Conservation (phyloP, 30 jellyfish, hydroid and myxozoan genomes). For the Hydra vulgaris region DNA sequence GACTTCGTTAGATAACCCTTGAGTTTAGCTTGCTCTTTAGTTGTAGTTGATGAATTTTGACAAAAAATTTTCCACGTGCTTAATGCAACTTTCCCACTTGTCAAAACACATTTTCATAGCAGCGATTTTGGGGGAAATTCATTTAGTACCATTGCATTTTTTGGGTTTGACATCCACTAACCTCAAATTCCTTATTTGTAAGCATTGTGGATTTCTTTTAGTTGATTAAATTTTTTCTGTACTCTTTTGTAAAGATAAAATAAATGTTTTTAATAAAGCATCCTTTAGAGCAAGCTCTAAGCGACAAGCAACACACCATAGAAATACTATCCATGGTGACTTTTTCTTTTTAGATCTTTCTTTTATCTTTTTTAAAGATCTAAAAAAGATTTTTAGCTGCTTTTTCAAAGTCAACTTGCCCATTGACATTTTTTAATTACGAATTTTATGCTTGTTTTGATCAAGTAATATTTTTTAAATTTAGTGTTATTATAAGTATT, state of each 20-base stretch:
- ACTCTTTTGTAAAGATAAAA: slow-evolving; percentile 11
- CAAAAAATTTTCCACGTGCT: not conserved
- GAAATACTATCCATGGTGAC: slow-evolving; percentile 16
- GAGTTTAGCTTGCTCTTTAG: not conserved
- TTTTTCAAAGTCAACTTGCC: no score
- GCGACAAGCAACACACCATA: slow-evolving; percentile 18
- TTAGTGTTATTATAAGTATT: no score
- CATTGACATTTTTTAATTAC: no score
- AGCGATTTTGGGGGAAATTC: slow-evolving; percentile 17
- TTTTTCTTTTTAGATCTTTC: no score
- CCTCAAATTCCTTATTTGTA: not conserved
- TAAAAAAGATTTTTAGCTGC: no score
- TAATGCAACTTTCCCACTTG: not conserved
- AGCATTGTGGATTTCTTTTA: not conserved
- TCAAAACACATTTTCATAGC: not conserved
- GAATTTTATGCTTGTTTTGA: no score
- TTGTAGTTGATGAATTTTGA: not conserved
- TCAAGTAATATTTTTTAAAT: no score
- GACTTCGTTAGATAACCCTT: not conserved
- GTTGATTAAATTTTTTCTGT: slow-evolving; percentile 20
- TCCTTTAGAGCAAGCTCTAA: slow-evolving; percentile 8
- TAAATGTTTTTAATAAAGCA: not conserved
- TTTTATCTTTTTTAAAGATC: no score
- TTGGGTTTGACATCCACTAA: not conserved
- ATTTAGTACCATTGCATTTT: slow-evolving; percentile 12